A percentile compares a stretch with the other conserved stretches of the same genome.
Evolutionary conservation across 2,888 invertebrate genomes (phyloP).

Genomic region (Eristalis pertinax): DNA sequence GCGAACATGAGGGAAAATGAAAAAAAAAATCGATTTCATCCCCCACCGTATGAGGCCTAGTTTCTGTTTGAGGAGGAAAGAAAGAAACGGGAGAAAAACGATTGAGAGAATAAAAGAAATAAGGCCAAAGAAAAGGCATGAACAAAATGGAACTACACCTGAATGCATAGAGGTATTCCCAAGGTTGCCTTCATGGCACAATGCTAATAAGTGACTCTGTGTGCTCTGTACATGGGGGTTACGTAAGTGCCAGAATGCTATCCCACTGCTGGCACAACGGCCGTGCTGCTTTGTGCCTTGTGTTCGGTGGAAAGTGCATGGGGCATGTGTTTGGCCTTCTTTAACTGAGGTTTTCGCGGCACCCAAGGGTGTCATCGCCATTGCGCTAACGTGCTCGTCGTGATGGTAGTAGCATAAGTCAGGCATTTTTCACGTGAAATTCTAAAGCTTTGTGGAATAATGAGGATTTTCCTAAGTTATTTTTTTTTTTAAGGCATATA

Average conservation of each 20-base stretch:
- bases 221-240: conserved; percentile 14
- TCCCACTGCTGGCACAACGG: background rate
- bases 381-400: background rate
- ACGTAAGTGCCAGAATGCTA: conserved; percentile 17
- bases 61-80: conserved; percentile 14
- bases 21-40: conserved; percentile 47
- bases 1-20: background rate
- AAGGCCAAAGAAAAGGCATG: background rate
- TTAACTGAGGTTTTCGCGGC: conserved; percentile 21
- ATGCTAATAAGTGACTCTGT: conserved; percentile 53
- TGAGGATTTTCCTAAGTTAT: background rate
- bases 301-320: conserved; percentile 16
- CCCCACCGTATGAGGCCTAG: conserved; percentile 32
- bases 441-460: background rate
- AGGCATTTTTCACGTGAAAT: conserved; percentile 2
- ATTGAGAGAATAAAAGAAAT: background rate
- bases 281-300: background rate
- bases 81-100: background rate
- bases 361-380: conserved; percentile 29
- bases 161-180: conserved; percentile 51
- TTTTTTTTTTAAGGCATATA: background rate
- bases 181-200: conserved; percentile 58
- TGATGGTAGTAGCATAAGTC: conserved; percentile 7
- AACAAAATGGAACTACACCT: conserved; percentile 32
- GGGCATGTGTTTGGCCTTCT: background rate